Evolutionary conservation across 1,140 invertebrate species (phyloP).

Genomic region (Meloidogyne exigua): DNA sequence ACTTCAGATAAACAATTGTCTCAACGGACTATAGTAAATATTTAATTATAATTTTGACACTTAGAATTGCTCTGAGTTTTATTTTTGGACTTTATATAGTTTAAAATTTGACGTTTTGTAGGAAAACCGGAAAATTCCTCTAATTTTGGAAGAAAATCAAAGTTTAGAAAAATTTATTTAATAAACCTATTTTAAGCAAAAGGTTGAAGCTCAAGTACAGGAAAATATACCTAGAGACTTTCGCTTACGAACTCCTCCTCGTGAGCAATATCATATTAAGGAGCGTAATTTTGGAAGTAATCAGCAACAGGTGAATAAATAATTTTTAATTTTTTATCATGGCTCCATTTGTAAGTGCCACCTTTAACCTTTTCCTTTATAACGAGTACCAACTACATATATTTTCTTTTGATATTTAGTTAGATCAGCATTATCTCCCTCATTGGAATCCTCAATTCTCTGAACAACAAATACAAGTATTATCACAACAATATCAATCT

Average conservation of each 20-base stretch:
- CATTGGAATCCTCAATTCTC: not conserved
- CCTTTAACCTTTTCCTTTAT: too few relatives aligned
- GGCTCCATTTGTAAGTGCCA: too few relatives aligned
- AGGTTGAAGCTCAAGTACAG: not conserved
- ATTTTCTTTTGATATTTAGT: slow-evolving; percentile 15
- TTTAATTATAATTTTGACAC: too few relatives aligned
- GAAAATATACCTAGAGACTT: slow-evolving; percentile 1
- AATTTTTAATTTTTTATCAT: slow-evolving; percentile 22
- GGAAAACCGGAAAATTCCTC: too few relatives aligned
- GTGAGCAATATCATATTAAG: slow-evolving; percentile 17
- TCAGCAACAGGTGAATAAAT: slow-evolving; percentile 33
- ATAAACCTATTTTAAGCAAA: slow-evolving; percentile 25
- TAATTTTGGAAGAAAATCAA: too few relatives aligned
- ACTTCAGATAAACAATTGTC: slow-evolving; percentile 11
- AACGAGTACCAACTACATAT: too few relatives aligned
- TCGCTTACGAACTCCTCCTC: slow-evolving; percentile 23
- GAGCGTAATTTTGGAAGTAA: slow-evolving; percentile 13
- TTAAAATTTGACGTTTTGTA: too few relatives aligned
- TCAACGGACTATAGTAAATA: not conserved
- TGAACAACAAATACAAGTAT: slow-evolving; percentile 8
- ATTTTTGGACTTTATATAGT: too few relatives aligned
- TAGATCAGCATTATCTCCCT: slow-evolving; percentile 12
- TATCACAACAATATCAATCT: slow-evolving; percentile 21
- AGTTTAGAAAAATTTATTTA: too few relatives aligned
- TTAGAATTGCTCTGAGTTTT: too few relatives aligned